These are phyloP conservation scores for Achlya flavicornis DNA, from an alignment of 2,888 invertebrate species.

Conservation along the genomic window DNA sequence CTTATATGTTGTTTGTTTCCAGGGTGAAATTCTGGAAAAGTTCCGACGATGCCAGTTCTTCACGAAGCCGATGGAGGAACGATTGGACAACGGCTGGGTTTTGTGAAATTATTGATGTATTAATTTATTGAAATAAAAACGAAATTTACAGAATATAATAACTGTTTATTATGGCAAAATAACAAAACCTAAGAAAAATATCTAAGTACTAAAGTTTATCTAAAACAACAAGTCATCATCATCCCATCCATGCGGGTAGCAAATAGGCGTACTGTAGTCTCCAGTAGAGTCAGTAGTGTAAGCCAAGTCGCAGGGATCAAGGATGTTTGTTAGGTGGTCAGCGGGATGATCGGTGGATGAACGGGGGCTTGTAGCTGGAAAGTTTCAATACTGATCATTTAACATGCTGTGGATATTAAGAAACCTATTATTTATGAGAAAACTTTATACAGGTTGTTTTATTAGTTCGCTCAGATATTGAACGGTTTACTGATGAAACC, in stretches of 20 bases:
- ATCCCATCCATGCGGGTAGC: slow-evolving; percentile 71
- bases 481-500: no score
- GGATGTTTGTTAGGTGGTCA: slow-evolving; percentile 48
- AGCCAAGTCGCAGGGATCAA: slow-evolving; percentile 41
- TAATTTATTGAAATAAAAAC: neutral
- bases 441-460: no score
- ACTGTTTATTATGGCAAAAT: neutral
- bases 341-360: neutral
- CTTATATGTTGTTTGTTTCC: slow-evolving; percentile 27
- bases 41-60: slow-evolving; percentile 74
- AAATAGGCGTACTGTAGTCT: slow-evolving; percentile 57
- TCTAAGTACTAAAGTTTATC: slow-evolving; percentile 15
- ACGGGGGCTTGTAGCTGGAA: neutral
- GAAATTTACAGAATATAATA: neutral
- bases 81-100: slow-evolving; percentile 76
- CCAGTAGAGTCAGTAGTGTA: slow-evolving; percentile 53
- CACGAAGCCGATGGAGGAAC: slow-evolving; percentile 76
- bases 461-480: no score
- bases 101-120: slow-evolving; percentile 42
- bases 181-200: neutral
- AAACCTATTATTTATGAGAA: neutral
- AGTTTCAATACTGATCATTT: neutral
- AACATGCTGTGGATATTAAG: neutral
- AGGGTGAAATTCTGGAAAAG: slow-evolving; percentile 79
- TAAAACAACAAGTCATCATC: slow-evolving; percentile 77